These are phyloP conservation scores for Morpho helenor DNA, from an alignment of 2,888 invertebrate genomes.

Conservation along the genomic window DNA sequence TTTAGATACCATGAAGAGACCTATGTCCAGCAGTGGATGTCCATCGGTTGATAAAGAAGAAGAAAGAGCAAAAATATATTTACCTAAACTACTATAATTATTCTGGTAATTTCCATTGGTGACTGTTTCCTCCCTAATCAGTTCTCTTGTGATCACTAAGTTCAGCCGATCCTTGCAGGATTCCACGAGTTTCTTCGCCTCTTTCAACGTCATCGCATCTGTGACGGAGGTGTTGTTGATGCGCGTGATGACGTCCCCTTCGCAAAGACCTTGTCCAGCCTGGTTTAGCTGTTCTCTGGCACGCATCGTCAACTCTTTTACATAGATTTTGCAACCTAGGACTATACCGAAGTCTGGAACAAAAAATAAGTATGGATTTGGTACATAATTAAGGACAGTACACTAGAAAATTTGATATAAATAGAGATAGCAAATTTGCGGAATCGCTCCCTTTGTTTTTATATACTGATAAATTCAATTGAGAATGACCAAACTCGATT, in stretches of 20 bases:
- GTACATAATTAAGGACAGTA: too few relatives aligned
- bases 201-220: constrained; percentile 95
- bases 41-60: too few relatives aligned
- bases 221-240: constrained; percentile 87
- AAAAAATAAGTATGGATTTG: not conserved
- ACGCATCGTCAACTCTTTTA: constrained; percentile 94
- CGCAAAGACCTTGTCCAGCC: constrained; percentile 88
- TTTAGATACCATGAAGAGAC: too few relatives aligned
- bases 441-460: too few relatives aligned
- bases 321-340: constrained; percentile 95
- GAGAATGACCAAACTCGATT: too few relatives aligned
- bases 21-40: too few relatives aligned
- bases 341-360: constrained; percentile 95
- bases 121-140: constrained; percentile 76
- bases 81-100: constrained; percentile 75
- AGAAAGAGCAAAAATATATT: not conserved
- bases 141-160: constrained; percentile 88
- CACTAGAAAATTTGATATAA: too few relatives aligned
- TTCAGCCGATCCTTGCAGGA: constrained; percentile 94
- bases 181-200: constrained; percentile 96
- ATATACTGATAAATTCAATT: too few relatives aligned
- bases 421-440: too few relatives aligned
- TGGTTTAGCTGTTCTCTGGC: constrained; percentile 87
- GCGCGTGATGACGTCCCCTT: constrained; percentile 95
- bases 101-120: constrained; percentile 73